Evolutionary conservation across 92 coral and sea anemone genomes (phyloP).

Genomic region (Blastomussa wellsi): DNA sequence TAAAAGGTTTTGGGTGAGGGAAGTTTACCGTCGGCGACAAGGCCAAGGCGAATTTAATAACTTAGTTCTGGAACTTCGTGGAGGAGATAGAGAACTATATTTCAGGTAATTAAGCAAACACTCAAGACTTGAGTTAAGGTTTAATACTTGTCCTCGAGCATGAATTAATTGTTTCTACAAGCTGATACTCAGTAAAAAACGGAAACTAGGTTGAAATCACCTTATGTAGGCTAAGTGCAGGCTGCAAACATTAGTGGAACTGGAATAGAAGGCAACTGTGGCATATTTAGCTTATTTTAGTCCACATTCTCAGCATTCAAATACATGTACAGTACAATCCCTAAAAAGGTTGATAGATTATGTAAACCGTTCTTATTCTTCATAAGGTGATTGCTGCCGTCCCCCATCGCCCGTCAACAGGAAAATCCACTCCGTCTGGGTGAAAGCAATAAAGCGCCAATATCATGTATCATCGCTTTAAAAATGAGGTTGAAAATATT

Average conservation of each 20-base stretch:
- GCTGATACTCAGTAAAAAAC: conserved; percentile 2
- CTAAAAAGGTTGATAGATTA: too few species aligned
- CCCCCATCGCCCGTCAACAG: too few species aligned
- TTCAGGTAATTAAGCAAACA: conserved; percentile 46
- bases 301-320: too few species aligned
- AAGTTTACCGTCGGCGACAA: conserved; percentile 43
- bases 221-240: conserved; percentile 4
- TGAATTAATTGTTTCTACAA: conserved; percentile 10
- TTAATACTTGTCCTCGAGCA: conserved; percentile 6
- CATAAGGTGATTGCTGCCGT: too few species aligned
- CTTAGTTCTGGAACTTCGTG: conserved; percentile 59
- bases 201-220: background rate
- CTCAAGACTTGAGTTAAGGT: background rate
- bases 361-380: too few species aligned
- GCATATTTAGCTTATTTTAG: background rate
- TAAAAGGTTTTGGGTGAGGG: conserved; percentile 63
- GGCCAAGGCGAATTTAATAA: conserved; percentile 54
- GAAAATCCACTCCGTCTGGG: too few species aligned
- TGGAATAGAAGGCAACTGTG: too few species aligned
- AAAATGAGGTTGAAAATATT: too few species aligned
- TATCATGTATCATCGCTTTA: too few species aligned
- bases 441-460: too few species aligned
- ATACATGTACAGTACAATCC: too few species aligned
- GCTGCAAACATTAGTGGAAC: conserved; percentile 3
- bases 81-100: conserved; percentile 58